Percentiles rank a stretch among this genome's conserved stretches.
phyloP scores from a whole-genome alignment of 2,797 vertebrate species.

The Tokudaia tokunoshimensis region DNA sequence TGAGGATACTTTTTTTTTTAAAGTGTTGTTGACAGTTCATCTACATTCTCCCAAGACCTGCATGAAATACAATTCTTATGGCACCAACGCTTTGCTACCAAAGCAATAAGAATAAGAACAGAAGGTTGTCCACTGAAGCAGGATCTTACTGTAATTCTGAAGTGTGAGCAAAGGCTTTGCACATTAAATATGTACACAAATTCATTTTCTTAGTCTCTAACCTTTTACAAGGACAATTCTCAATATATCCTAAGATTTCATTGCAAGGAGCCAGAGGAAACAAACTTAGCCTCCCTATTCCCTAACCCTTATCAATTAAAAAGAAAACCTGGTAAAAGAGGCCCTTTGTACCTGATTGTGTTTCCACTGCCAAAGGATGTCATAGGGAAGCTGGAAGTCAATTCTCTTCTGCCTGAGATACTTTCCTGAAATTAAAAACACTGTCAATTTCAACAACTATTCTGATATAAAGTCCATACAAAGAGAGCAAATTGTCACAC shows the following conservation, averaged over 20 bases:
- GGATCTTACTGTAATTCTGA: constrained; percentile 75
- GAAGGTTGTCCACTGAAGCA: constrained; percentile 49
- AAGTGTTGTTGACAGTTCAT: constrained; percentile 86
- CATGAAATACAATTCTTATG: constrained; percentile 77
- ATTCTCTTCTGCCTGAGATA: constrained; percentile 98
- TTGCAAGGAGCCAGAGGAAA: constrained; percentile 13
- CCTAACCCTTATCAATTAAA: neutral
- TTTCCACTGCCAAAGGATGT: constrained; percentile 98
- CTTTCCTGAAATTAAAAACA: constrained; percentile 92
- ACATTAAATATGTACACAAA: constrained; percentile 77
- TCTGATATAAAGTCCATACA: neutral
- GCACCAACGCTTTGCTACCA: constrained; percentile 76
- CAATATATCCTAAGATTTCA: constrained; percentile 19
- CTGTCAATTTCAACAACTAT: constrained; percentile 40
- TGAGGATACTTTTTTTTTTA: constrained; percentile 43
- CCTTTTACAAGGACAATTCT: constrained; percentile 69
- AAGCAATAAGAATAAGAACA: constrained; percentile 85
- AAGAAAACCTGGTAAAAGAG: constrained; percentile 22
- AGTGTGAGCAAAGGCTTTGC: constrained; percentile 70
- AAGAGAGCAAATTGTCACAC: neutral
- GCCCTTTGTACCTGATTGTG: constrained; percentile 94
- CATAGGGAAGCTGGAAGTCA: constrained; percentile 98
- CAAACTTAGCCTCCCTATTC: neutral
- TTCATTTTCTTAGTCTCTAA: constrained; percentile 59
- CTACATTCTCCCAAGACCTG: constrained; percentile 84